A percentile compares a stretch with the other conserved stretches of the same genome.
Conservation (phyloP, 1,140 invertebrate species). For the Globodera ellingtonae region DNA sequence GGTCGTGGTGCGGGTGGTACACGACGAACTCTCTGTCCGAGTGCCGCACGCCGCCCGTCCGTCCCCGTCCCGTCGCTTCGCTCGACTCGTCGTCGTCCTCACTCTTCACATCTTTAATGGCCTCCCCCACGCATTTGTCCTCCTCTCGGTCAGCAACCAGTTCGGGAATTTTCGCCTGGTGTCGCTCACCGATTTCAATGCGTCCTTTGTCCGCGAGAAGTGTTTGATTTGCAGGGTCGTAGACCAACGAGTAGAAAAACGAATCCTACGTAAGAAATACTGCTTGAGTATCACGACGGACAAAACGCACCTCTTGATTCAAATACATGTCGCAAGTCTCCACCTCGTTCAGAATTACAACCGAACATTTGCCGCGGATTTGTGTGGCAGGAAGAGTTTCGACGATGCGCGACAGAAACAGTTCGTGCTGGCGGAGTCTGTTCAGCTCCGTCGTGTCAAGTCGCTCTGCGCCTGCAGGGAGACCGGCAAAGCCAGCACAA, state of each 20-base stretch:
- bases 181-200: conserved; percentile 87
- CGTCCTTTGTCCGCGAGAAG: conserved; percentile 96
- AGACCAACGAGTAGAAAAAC: conserved; percentile 99
- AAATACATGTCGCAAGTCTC: conserved; percentile 92
- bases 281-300: conserved; percentile 73
- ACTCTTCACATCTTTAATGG: conserved; percentile 12
- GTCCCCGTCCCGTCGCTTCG: not conserved
- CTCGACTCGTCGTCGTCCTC: conserved; percentile 46
- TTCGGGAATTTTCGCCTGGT: conserved; percentile 75
- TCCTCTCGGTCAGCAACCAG: conserved; percentile 32
- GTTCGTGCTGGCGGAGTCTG: conserved; percentile 92
- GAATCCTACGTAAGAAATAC: conserved; percentile 73
- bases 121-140: conserved; percentile 44
- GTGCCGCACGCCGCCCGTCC: not conserved
- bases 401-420: conserved; percentile 95
- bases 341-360: conserved; percentile 95
- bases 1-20: conserved; percentile 85
- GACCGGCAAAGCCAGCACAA: conserved; percentile 47
- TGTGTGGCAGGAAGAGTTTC: conserved; percentile 96
- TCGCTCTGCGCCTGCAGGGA: conserved; percentile 57
- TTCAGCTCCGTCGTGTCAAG: conserved; percentile 80
- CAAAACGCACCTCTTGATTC: conserved; percentile 77
- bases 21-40: conserved; percentile 83
- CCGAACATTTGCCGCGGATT: conserved; percentile 97
- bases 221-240: conserved; percentile 97